phyloP scores from a whole-genome alignment of 1,140 invertebrate species.

The Idris sp. region DNA sequence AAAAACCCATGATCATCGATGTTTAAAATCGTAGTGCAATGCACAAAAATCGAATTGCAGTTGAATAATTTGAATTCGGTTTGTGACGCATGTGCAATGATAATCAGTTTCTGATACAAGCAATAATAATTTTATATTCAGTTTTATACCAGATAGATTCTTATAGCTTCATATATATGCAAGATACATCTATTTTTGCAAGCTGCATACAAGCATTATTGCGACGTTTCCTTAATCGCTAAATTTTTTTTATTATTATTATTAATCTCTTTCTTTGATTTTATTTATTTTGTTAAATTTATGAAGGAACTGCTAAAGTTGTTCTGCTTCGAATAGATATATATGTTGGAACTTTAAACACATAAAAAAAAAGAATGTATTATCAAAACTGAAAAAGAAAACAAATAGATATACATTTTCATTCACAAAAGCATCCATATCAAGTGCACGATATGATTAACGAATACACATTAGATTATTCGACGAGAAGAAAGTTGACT shows the following conservation, averaged over 20 bases:
- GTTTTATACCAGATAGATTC: conserved; percentile 57
- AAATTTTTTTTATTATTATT: too few species aligned
- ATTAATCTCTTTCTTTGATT: too few species aligned
- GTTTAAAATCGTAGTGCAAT: conserved; percentile 25
- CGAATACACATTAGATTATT: conserved; percentile 42
- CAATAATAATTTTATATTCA: conserved; percentile 61
- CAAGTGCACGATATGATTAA: conserved; percentile 50
- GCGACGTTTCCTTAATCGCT: too few species aligned
- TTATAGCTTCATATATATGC: conserved; percentile 36
- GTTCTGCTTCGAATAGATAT: conserved; percentile 31
- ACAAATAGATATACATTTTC: conserved; percentile 12
- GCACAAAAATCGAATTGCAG: conserved; percentile 9
- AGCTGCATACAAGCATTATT: conserved; percentile 7
- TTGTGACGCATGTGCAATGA: conserved; percentile 2
- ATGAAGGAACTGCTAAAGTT: conserved; percentile 15
- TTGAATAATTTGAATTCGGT: conserved; percentile 1
- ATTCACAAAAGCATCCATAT: conserved; percentile 54
- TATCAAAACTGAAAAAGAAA: conserved; percentile 26
- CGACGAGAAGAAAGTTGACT: conserved; percentile 13
- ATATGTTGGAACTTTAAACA: conserved; percentile 22
- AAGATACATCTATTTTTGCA: conserved; percentile 39
- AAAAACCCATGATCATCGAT: conserved; percentile 18
- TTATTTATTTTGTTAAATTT: conserved; percentile 7
- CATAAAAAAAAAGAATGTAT: conserved; percentile 31
- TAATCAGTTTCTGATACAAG: conserved; percentile 50